Percentiles rank a stretch among this genome's conserved stretches.
phyloP scores from a whole-genome alignment of 2,797 vertebrate species.

The Antrozous pallidus region DNA sequence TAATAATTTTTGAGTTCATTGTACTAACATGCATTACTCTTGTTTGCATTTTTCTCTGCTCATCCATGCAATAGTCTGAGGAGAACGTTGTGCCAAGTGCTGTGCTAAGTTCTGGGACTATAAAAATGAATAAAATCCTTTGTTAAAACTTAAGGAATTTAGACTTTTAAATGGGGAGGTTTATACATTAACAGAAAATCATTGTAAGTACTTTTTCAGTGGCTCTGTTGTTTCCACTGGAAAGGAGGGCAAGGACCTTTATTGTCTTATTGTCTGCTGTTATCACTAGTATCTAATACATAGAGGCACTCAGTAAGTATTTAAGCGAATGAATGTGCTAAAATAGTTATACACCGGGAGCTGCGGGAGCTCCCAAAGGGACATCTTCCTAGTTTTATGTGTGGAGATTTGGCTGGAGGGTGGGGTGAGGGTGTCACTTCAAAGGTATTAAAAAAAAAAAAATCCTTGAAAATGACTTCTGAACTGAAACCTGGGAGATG shows the following conservation, averaged over 20 bases:
- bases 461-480: neutral
- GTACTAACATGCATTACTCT: neutral
- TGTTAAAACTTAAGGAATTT: neutral
- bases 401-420: neutral
- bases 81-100: neutral
- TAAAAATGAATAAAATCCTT: neutral
- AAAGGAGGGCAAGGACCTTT: neutral
- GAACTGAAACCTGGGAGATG: neutral
- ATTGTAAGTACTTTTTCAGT: neutral
- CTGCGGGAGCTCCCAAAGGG: neutral
- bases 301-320: neutral
- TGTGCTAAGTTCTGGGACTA: neutral
- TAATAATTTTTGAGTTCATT: neutral
- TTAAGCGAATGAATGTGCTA: neutral
- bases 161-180: neutral
- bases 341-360: neutral
- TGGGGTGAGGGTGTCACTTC: neutral
- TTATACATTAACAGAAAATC: neutral
- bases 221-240: neutral
- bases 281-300: neutral
- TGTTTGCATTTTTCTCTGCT: neutral
- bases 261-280: neutral
- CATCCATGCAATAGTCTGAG: neutral
- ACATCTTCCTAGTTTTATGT: conserved; percentile 2
- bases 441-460: neutral